Evolutionary conservation across 2,113 vertebrate genomes (phyloP).

Genomic region (Psophia crepitans): DNA sequence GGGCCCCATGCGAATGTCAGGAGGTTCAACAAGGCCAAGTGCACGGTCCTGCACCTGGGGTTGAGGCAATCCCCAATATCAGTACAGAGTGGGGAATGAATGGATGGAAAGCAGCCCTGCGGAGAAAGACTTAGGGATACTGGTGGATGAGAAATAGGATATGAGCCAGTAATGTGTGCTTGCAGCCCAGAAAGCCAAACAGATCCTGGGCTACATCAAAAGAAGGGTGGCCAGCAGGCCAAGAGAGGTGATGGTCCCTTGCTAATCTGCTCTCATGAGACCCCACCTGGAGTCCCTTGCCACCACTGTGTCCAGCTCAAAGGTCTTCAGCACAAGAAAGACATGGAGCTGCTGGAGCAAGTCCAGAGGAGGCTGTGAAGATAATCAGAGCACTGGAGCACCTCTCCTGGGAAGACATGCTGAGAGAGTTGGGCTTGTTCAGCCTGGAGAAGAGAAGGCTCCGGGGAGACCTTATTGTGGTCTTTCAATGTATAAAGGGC

Average conservation of each 20-base stretch:
- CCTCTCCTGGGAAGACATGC: neutral
- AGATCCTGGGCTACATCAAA: neutral
- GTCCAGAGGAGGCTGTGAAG: no score
- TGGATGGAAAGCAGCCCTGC: neutral
- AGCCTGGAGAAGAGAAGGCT: neutral
- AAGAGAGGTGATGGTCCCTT: neutral
- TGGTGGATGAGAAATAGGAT: no score
- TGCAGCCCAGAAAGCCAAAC: neutral
- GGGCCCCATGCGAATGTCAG: neutral
- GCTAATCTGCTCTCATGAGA: neutral
- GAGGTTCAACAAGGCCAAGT: neutral
- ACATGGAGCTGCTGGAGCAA: no score
- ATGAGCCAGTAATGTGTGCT: rapidly evolving
- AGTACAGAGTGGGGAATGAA: neutral
- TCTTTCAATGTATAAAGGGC: neutral
- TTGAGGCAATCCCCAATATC: neutral
- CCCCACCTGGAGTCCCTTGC: neutral
- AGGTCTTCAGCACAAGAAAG: no score
- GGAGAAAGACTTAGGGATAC: neutral
- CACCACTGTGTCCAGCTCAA: neutral
- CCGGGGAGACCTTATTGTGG: neutral
- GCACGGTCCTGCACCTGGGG: neutral
- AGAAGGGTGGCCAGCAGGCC: neutral
- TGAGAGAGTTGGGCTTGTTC: neutral
- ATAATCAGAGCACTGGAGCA: no score